A percentile compares a stretch with the other conserved stretches of the same genome.
Evolutionary conservation across 2,888 invertebrate species (phyloP).

Genomic region (Congeria kusceri): DNA sequence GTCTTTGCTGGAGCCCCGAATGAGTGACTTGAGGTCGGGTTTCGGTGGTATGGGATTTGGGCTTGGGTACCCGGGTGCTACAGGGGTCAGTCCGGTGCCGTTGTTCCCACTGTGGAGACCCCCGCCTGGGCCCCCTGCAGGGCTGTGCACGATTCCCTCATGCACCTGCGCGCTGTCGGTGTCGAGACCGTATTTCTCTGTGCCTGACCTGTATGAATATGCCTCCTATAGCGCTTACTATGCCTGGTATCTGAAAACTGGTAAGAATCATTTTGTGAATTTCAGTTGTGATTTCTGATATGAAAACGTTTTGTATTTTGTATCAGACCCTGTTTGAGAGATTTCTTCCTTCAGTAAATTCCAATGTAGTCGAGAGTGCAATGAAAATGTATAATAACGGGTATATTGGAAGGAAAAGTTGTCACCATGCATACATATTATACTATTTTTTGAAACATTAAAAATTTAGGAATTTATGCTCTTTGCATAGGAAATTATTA

Average conservation of each 20-base stretch:
- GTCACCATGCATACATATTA: too few relatives aligned
- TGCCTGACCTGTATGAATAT: slow-evolving; percentile 64
- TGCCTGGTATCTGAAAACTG: slow-evolving; percentile 71
- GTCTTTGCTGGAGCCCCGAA: slow-evolving; percentile 56
- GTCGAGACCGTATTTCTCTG: slow-evolving; percentile 38
- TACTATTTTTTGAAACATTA: too few relatives aligned
- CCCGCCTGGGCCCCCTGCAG: slow-evolving; percentile 51
- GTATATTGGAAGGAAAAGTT: too few relatives aligned
- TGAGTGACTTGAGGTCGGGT: slow-evolving; percentile 56
- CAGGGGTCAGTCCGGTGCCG: slow-evolving; percentile 24
- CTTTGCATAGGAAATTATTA: too few relatives aligned
- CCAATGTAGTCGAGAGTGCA: too few relatives aligned
- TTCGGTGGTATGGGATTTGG: slow-evolving; percentile 53
- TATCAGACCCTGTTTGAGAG: too few relatives aligned
- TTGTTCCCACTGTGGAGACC: slow-evolving; percentile 66
- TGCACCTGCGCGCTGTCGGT: slow-evolving; percentile 63
- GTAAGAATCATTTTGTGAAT: slow-evolving; percentile 32
- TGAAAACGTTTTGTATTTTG: too few relatives aligned
- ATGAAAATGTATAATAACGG: too few relatives aligned
- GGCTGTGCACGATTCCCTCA: slow-evolving; percentile 63
- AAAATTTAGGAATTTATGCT: too few relatives aligned
- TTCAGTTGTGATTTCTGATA: too few relatives aligned
- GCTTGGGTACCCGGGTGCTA: not conserved
- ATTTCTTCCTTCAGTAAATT: too few relatives aligned
- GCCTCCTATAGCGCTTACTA: slow-evolving; percentile 36